Evolutionary conservation across 2,113 vertebrate genomes (phyloP), one percentile per base, ranked within the genome.

Genomic region (Cervus canadensis): DNA sequence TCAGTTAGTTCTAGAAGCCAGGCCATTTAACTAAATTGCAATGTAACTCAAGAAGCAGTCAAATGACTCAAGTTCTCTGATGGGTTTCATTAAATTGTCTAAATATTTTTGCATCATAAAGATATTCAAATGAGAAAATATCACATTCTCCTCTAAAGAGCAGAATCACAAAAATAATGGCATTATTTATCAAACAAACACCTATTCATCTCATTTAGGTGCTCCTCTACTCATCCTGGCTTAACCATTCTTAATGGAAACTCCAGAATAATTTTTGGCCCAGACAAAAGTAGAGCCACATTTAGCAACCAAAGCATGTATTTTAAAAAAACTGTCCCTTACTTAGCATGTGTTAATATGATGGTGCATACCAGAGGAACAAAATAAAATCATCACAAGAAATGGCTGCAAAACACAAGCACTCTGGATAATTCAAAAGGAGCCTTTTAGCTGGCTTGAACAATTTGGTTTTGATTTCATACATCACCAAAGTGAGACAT

Each of bases 401-500:
- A 92, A 98, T 33, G 52, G 95, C 54, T 71, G 52, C 76, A 97
- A 93, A 97, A 93, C 71, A 96, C 64, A 94, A 62, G 59, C 74
- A 74, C 67, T 94, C 84, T 85, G 93, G 60, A 95, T 91, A 97
- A 92, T 96, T 98, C 96, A 94, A 97, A 94, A 64, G 74, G 87
- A 97, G 79, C 16, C 40, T 93, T 95, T 45, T 82, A 78, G 87
- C 79, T 82, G 62, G 21, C 89, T 98, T 74, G 89, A 85, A 81
- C 91, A 97, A 96, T 98, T 98, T 98, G 98, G 97, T 97, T 98
- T 97, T 97, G 83, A 98, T 98, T 98, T 97, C 60, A 92, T 86
- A 96, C 91, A 94, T 85, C 95, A 86, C 83, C 96, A 97, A 95
- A 98, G 79, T 81, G 78, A 96, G 92, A 96, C 96, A 97, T 97